phyloP scores from a whole-genome alignment of 2,797 vertebrate genomes.

The Parotocinclus haroldoi region DNA sequence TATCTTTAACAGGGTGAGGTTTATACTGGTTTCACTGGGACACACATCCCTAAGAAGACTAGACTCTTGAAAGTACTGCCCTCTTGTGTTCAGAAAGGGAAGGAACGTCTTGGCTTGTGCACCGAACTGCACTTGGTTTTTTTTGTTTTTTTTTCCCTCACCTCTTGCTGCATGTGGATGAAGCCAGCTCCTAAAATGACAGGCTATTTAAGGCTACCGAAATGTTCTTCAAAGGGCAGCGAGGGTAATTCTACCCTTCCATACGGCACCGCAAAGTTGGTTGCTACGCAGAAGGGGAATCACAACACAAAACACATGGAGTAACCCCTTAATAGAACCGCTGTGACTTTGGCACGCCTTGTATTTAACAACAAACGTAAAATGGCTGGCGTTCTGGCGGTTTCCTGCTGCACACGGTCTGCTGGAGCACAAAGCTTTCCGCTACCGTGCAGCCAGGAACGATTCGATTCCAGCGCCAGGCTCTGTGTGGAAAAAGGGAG shows the following conservation, averaged over 20 bases:
- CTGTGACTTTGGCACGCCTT: slow-evolving; percentile 29
- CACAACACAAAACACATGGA: slow-evolving; percentile 39
- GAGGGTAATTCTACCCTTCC: slow-evolving; percentile 29
- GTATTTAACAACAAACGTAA: slow-evolving; percentile 34
- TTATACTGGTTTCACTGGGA: too few species aligned
- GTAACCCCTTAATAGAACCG: slow-evolving; percentile 20
- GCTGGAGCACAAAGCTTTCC: slow-evolving; percentile 43
- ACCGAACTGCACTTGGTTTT: too few species aligned
- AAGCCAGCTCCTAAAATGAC: slow-evolving; percentile 12
- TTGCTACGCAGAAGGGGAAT: slow-evolving; percentile 46
- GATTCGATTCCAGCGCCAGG: slow-evolving; percentile 53
- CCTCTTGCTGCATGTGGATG: slow-evolving; percentile 8
- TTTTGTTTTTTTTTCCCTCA: slow-evolving; percentile 11
- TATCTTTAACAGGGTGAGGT: too few species aligned
- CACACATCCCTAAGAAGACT: too few species aligned
- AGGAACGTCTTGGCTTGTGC: neutral
- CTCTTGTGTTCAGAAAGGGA: slow-evolving; percentile 42
- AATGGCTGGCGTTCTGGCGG: slow-evolving; percentile 44
- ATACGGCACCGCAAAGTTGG: slow-evolving; percentile 24
- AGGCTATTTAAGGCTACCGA: slow-evolving; percentile 18
- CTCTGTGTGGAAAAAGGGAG: slow-evolving; percentile 46
- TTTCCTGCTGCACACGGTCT: slow-evolving; percentile 6
- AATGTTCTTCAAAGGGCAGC: slow-evolving; percentile 27
- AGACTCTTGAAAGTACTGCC: slow-evolving; percentile 29
- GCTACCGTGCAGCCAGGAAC: slow-evolving; percentile 40